phyloP scores from a whole-genome alignment of 2,113 vertebrate species.

The Misgurnus anguillicaudatus region DNA sequence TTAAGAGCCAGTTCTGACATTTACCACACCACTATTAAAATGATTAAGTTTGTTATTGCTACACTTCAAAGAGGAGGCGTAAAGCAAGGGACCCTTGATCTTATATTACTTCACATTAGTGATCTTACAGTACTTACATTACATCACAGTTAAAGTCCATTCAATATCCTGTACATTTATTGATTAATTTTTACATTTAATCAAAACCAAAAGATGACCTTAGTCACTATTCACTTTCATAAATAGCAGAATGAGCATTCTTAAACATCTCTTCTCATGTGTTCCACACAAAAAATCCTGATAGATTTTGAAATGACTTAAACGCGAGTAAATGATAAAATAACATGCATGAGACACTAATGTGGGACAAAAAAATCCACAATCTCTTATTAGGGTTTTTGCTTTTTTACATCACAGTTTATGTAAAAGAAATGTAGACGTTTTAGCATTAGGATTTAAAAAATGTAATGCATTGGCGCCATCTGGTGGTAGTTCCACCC shows the following conservation, averaged over 20 bases:
- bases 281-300: no score
- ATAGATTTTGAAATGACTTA: no score
- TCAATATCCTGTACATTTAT: neutral
- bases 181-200: no score
- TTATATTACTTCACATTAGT: neutral
- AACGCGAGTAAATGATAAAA: neutral
- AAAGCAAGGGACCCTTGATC: no score
- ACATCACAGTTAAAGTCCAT: no score
- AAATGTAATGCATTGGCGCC: constrained; percentile 59
- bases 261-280: no score
- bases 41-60: neutral
- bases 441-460: neutral
- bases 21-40: neutral
- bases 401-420: neutral
- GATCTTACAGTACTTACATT: neutral
- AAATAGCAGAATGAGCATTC: no score
- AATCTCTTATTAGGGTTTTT: neutral
- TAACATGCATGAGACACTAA: neutral
- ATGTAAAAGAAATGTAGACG: neutral
- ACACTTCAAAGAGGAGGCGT: neutral
- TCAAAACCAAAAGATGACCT: no score
- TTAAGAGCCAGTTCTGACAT: neutral
- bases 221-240: no score
- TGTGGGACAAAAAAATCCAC: neutral
- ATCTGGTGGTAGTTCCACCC: constrained; percentile 66